Conservation (phyloP, 2,888 invertebrate genomes). For the Octonoba sinensis region DNA sequence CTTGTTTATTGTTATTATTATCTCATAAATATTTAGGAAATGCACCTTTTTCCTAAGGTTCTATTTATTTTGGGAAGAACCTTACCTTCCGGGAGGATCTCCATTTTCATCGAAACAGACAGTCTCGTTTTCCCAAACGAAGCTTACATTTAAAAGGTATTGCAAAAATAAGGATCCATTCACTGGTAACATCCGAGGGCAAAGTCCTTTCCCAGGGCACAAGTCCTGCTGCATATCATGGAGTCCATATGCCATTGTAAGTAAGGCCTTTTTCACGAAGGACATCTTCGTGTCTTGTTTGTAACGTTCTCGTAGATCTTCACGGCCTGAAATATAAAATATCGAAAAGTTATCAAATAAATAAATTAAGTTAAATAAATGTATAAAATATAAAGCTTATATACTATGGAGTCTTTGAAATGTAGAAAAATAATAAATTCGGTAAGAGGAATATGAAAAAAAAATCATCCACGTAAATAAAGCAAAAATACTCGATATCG, state of each 20-base stretch:
- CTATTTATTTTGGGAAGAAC: not conserved
- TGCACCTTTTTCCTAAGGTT: no score
- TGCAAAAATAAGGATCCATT: slow-evolving; percentile 80
- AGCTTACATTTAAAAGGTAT: slow-evolving; percentile 80
- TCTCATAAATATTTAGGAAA: no score
- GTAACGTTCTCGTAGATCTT: slow-evolving; percentile 75
- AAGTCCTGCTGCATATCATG: slow-evolving; percentile 79
- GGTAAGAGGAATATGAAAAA: no score
- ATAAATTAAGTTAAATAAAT: not conserved
- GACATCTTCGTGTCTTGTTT: slow-evolving; percentile 84
- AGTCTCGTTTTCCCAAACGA: slow-evolving; percentile 77
- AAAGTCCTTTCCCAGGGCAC: slow-evolving; percentile 76
- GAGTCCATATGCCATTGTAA: slow-evolving; percentile 81
- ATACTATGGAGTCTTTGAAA: no score
- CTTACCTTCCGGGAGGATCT: slow-evolving; percentile 82
- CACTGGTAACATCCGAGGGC: slow-evolving; percentile 79
- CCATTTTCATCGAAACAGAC: slow-evolving; percentile 83
- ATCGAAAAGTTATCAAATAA: not conserved
- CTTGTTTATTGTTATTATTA: no score
- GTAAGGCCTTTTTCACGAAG: slow-evolving; percentile 83
- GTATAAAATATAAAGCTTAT: not conserved
- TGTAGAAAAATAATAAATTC: no score
- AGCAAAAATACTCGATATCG: no score
- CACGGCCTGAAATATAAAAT: slow-evolving; percentile 38
- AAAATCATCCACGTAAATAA: no score